Percentiles rank a stretch among this genome's conserved stretches.
Evolutionary conservation across 2,888 invertebrate genomes (phyloP).

Genomic region (Rhagonycha lutea): DNA sequence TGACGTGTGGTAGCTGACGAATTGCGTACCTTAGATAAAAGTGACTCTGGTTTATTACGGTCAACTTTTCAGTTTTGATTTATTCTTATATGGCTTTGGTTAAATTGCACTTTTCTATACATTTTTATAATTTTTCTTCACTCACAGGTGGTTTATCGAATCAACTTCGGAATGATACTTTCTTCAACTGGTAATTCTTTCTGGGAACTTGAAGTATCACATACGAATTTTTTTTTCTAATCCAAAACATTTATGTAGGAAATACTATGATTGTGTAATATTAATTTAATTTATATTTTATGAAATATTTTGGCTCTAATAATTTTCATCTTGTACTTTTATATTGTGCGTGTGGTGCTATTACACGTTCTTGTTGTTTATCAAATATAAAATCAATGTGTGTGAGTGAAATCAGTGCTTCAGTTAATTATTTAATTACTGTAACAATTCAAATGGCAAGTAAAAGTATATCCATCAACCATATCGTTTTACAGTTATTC

Average conservation of each 20-base stretch:
- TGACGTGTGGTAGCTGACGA: not conserved
- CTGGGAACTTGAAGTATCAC: not conserved
- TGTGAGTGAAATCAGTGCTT: conserved; percentile 51
- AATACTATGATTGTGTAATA: not conserved
- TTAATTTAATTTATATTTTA: not conserved
- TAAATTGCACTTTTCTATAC: not conserved
- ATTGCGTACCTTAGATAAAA: not conserved
- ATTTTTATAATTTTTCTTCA: not conserved
- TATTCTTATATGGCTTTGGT: not conserved
- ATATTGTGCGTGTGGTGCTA: not conserved
- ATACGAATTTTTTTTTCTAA: not conserved
- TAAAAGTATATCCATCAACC: conserved; percentile 49
- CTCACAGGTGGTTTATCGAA: not conserved
- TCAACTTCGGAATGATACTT: not conserved
- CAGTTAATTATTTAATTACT: conserved; percentile 54
- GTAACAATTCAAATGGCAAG: conserved; percentile 53
- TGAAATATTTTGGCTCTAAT: not conserved
- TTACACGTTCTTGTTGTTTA: not conserved
- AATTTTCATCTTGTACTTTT: not conserved
- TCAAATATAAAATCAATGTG: conserved; percentile 32
- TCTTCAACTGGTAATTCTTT: not conserved
- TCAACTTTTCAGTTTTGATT: not conserved
- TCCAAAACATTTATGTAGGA: not conserved
- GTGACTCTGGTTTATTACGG: not conserved
- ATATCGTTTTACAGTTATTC: conserved; percentile 17